Conservation (phyloP, 2,888 invertebrate species). For the Tetropium fuscum region DNA sequence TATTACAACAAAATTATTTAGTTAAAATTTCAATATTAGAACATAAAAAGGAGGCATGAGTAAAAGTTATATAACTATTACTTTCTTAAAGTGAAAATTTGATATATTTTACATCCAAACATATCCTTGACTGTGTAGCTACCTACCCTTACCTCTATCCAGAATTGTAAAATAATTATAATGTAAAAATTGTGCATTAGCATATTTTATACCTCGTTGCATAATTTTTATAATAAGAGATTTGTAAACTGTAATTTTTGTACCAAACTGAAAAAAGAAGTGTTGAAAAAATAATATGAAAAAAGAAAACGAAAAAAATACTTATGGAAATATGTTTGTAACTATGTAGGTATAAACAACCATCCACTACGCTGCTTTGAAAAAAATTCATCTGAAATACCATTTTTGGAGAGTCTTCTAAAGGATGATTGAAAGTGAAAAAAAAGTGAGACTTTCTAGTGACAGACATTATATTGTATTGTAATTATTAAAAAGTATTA, state of each 20-base stretch:
- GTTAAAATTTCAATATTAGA: background rate
- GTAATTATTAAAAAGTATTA: conserved; percentile 24
- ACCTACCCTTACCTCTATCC: conserved; percentile 15
- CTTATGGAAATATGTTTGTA: conserved; percentile 53
- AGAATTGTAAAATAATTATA: conserved; percentile 26
- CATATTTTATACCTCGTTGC: conserved; percentile 16
- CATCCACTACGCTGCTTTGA: conserved; percentile 38
- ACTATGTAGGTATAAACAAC: conserved; percentile 56
- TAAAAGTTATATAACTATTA: too few species aligned
- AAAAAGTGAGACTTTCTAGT: conserved; percentile 20
- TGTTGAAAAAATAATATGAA: conserved; percentile 30
- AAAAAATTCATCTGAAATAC: conserved; percentile 31
- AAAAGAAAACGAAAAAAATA: conserved; percentile 40
- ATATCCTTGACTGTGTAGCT: conserved; percentile 6
- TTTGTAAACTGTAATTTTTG: conserved; percentile 22
- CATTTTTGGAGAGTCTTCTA: conserved; percentile 20
- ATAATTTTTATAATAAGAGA: conserved; percentile 29
- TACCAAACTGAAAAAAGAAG: conserved; percentile 17
- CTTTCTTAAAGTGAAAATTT: background rate
- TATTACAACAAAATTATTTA: background rate
- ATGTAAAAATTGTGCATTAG: conserved; percentile 28
- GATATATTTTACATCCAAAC: conserved; percentile 18
- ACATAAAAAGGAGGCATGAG: background rate
- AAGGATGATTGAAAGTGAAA: conserved; percentile 24
- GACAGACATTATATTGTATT: conserved; percentile 29